Conservation (phyloP, 2,113 vertebrate genomes). For the human (Homo sapiens) region GRCh38 chr14:71723001-71723500, state of each 20-base stretch:
- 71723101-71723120: background rate
- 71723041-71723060: background rate
- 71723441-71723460: background rate
- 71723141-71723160: background rate
- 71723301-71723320: background rate
- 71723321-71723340: background rate
- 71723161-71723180: background rate
- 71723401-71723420: no score
- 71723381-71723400: no score
- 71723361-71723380: no score
- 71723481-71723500: conserved; percentile 28
- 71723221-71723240: background rate
- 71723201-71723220: background rate
- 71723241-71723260: no score
- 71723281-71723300: background rate
- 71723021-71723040: background rate
- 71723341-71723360: background rate
- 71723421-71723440: no score
- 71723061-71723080: background rate
- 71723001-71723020: no score
- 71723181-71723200: background rate
- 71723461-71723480: conserved; percentile 1
- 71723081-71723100: background rate
- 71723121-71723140: background rate
- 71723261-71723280: background rate